A percentile compares a stretch with the other conserved stretches of the same genome.
Evolutionary conservation across 2,888 invertebrate genomes (phyloP).

Genomic region (Emmelina monodactyla): DNA sequence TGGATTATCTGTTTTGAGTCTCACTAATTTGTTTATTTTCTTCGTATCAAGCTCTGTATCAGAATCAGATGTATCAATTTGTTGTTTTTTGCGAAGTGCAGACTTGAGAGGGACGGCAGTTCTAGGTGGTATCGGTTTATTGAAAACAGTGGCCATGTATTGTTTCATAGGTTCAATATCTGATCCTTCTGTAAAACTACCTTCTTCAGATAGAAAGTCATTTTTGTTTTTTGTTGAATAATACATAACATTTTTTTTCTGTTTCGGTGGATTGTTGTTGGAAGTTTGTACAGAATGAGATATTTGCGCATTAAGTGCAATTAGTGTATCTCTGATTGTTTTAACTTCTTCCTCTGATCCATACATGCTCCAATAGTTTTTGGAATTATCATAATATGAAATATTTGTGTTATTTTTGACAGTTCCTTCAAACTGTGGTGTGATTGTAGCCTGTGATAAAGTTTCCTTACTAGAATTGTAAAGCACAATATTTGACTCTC

Average conservation of each 20-base stretch:
- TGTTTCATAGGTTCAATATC: constrained; percentile 39
- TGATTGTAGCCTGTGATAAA: constrained; percentile 32
- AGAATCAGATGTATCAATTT: constrained; percentile 44
- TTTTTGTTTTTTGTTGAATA: constrained; percentile 9
- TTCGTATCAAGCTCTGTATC: constrained; percentile 18
- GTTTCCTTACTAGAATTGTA: constrained; percentile 47
- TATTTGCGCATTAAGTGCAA: constrained; percentile 16
- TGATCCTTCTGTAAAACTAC: constrained; percentile 45
- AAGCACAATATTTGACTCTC: constrained; percentile 32
- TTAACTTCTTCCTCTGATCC: constrained; percentile 30
- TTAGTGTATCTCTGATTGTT: constrained; percentile 28
- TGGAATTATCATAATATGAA: constrained; percentile 40
- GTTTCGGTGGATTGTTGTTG: constrained; percentile 14
- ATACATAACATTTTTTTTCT: constrained; percentile 9
- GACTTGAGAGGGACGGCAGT: constrained; percentile 56
- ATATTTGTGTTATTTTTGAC: constrained; percentile 35
- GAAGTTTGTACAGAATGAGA: not conserved
- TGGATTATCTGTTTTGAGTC: not conserved
- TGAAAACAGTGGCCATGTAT: too few species aligned
- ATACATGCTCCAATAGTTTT: constrained; percentile 46
- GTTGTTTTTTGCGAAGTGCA: constrained; percentile 34
- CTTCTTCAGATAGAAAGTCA: constrained; percentile 21
- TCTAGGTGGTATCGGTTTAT: constrained; percentile 43
- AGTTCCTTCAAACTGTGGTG: constrained; percentile 28
- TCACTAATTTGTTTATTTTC: constrained; percentile 25